phyloP scores from a whole-genome alignment of 2,113 vertebrate species.

The Mesocricetus auratus region DNA sequence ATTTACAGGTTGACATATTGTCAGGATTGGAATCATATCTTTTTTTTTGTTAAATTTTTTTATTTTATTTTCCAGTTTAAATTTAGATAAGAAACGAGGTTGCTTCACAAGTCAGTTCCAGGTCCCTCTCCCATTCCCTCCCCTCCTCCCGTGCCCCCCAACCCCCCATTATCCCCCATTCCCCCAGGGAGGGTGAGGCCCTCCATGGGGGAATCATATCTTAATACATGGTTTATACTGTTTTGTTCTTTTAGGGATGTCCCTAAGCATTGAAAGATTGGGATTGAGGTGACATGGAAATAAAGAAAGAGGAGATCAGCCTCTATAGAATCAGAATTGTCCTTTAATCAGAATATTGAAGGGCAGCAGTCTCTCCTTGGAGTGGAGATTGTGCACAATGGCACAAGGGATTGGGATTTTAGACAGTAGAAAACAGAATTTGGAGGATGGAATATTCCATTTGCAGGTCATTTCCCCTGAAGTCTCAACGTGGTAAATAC shows the following conservation, averaged over 20 bases:
- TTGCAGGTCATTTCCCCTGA: not conserved
- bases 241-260: not conserved
- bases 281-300: not conserved
- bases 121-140: no score
- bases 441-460: not conserved
- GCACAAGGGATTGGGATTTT: not conserved
- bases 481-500: not conserved
- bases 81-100: no score
- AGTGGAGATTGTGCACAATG: not conserved
- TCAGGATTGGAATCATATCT: not conserved
- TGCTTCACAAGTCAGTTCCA: no score
- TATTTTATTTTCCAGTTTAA: no score
- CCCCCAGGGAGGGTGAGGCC: no score
- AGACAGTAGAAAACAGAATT: not conserved
- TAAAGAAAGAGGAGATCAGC: not conserved
- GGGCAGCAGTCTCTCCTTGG: not conserved
- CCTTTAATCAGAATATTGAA: not conserved
- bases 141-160: no score
- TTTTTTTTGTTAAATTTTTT: no score
- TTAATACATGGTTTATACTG: no score
- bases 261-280: constrained; percentile 33
- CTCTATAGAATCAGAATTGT: not conserved
- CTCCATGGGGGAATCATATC: no score
- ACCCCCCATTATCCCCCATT: no score
- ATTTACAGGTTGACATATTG: not conserved